Conservation (phyloP, 2,797 vertebrate genomes). For the Hapalemur alaotrensis region DNA sequence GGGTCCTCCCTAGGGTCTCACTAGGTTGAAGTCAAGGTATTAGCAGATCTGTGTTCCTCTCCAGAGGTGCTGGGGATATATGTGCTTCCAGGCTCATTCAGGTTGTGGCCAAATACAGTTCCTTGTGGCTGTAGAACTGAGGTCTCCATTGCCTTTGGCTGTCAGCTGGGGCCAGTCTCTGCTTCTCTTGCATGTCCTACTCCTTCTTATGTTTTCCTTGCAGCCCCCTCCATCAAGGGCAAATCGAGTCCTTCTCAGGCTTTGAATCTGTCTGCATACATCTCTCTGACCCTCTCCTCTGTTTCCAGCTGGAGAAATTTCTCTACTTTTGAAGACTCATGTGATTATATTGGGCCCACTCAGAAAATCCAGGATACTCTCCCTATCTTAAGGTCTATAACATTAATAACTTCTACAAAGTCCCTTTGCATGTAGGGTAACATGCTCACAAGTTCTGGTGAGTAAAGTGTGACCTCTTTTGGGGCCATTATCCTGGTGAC, state of each 20-base stretch:
- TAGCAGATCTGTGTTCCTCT: not conserved
- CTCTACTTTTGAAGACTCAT: not conserved
- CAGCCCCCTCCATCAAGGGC: not conserved
- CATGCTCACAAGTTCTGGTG: not conserved
- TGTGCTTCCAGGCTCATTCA: not conserved
- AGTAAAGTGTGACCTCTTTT: not conserved
- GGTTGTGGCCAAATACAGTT: not conserved
- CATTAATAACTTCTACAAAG: not conserved
- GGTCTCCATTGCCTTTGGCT: not conserved
- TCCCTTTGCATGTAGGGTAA: not conserved
- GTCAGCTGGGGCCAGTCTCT: not conserved
- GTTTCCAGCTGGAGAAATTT: not conserved
- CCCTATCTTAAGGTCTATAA: not conserved
- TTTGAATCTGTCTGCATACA: not conserved
- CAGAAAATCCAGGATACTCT: not conserved
- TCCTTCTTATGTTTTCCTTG: not conserved
- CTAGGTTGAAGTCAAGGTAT: not conserved
- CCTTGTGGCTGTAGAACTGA: not conserved
- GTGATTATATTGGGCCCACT: not conserved
- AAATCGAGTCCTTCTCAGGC: not conserved
- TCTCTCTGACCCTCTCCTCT: not conserved
- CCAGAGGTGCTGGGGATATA: accelerated
- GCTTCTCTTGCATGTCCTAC: accelerated
- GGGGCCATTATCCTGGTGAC: not conserved
- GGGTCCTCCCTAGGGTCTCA: not conserved